phyloP scores from a whole-genome alignment of 2,888 invertebrate species.

The Ochropacha duplaris region DNA sequence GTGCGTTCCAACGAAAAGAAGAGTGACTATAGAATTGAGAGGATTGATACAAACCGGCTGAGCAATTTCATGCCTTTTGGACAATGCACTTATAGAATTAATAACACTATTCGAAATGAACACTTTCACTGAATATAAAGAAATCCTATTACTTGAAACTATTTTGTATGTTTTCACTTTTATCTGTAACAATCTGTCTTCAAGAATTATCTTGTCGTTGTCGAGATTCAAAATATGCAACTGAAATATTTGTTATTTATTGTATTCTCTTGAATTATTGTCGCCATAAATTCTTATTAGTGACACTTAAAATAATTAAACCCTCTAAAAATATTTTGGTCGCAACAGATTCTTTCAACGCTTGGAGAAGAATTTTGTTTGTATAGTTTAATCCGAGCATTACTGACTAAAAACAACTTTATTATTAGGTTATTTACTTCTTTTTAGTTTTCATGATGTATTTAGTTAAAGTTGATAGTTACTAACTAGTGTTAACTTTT shows the following conservation, averaged over 20 bases:
- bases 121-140: constrained; percentile 49
- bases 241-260: constrained; percentile 10
- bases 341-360: not conserved
- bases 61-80: constrained; percentile 58
- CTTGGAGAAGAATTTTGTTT: not conserved
- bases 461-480: too few relatives aligned
- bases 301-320: not conserved
- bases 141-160: constrained; percentile 11
- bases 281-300: not conserved
- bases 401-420: not conserved
- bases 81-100: constrained; percentile 37
- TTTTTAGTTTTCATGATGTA: too few relatives aligned
- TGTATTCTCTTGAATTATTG: not conserved
- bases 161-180: not conserved
- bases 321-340: not conserved
- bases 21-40: constrained; percentile 41
- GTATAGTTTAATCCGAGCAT: not conserved
- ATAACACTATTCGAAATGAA: constrained; percentile 33
- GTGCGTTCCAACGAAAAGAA: constrained; percentile 57
- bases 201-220: not conserved
- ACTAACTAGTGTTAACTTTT: too few relatives aligned
- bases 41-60: constrained; percentile 28
- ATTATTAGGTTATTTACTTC: not conserved
- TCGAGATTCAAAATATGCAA: not conserved
- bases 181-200: not conserved